A percentile compares a stretch with the other conserved stretches of the same genome.
These are phyloP conservation scores for Ornithoptera priamus DNA, from an alignment of 2,888 invertebrate genomes.

Conservation along the genomic window DNA sequence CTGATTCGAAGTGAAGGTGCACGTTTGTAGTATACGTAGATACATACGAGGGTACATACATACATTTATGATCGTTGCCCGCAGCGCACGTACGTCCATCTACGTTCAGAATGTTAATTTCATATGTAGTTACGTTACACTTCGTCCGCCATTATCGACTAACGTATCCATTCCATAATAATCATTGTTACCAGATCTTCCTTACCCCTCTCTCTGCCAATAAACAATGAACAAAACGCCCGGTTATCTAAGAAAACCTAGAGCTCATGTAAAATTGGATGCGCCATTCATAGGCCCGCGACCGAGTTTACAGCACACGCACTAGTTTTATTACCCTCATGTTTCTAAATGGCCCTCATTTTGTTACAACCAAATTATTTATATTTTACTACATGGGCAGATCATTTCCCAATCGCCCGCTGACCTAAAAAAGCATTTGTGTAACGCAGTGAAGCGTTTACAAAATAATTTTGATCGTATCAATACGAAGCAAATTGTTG, in stretches of 20 bases:
- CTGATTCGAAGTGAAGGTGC: constrained; percentile 29
- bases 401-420: constrained; percentile 77
- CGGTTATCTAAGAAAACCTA: constrained; percentile 38
- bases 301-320: constrained; percentile 75
- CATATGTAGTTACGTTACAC: constrained; percentile 49
- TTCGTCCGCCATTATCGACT: constrained; percentile 58
- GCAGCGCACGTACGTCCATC: constrained; percentile 68
- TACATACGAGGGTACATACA: background rate
- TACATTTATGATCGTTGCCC: constrained; percentile 49
- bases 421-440: constrained; percentile 74
- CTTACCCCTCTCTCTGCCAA: constrained; percentile 40
- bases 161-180: constrained; percentile 49
- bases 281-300: constrained; percentile 57
- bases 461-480: constrained; percentile 67
- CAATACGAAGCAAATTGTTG: constrained; percentile 51
- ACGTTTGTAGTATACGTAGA: constrained; percentile 32
- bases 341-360: constrained; percentile 80
- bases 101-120: constrained; percentile 71
- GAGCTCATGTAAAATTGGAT: constrained; percentile 54
- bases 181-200: constrained; percentile 49
- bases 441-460: constrained; percentile 71
- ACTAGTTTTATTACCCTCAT: constrained; percentile 80
- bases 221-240: constrained; percentile 32
- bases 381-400: constrained; percentile 76
- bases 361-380: constrained; percentile 77